These are phyloP conservation scores for Eulithis testata DNA, from an alignment of 2,888 invertebrate species.

Conservation along the genomic window DNA sequence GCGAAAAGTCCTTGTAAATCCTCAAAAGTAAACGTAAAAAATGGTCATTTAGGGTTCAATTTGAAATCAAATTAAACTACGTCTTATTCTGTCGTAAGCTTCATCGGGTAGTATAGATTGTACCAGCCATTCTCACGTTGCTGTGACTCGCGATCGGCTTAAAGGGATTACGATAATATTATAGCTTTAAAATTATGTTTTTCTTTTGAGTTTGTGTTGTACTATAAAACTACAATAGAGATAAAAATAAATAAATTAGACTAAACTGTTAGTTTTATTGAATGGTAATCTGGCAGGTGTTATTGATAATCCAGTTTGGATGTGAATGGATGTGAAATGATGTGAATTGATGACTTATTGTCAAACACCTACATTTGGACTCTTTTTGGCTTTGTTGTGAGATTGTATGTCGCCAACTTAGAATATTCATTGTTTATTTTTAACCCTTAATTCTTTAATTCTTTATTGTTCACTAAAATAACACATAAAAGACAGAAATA, in stretches of 20 bases:
- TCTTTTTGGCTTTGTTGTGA: too few species aligned
- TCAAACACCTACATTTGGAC: too few species aligned
- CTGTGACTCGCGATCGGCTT: conserved; percentile 33
- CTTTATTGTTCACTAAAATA: too few species aligned
- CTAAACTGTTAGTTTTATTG: conserved; percentile 17
- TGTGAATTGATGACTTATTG: conserved; percentile 1
- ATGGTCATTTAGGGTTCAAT: too few species aligned
- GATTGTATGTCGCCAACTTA: too few species aligned
- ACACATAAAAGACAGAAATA: too few species aligned
- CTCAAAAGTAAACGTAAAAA: too few species aligned
- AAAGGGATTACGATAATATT: conserved; percentile 33
- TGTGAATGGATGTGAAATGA: neutral
- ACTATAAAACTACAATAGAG: conserved; percentile 19
- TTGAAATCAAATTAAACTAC: too few species aligned
- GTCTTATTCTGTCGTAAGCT: too few species aligned
- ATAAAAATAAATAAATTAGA: conserved; percentile 31
- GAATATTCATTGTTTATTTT: too few species aligned
- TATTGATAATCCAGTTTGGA: conserved; percentile 13
- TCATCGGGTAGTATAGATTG: neutral
- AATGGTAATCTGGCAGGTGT: conserved; percentile 12
- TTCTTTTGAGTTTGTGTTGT: conserved; percentile 39
- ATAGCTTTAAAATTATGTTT: conserved; percentile 30
- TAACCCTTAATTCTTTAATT: too few species aligned
- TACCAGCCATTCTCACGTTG: conserved; percentile 12
- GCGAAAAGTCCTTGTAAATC: too few species aligned